Base-by-base conservation (phyloP, 1,140 invertebrate species). In the Lerema accius region DNA sequence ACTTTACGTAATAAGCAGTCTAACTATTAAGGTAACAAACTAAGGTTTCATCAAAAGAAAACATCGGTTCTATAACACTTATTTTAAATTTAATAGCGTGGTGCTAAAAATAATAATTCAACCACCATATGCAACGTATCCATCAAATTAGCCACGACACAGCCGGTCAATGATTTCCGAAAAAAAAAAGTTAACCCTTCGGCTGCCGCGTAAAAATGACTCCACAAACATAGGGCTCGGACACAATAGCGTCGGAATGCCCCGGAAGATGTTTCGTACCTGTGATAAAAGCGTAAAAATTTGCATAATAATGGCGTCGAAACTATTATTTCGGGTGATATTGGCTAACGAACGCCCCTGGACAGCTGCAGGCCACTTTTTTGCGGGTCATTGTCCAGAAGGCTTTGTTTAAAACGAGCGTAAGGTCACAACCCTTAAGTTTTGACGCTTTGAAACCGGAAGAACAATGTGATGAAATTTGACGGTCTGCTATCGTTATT, bases 261-360 rank as follows among this genome's bases (percentile, higher is more conserved):
- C 66, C 75, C 71, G 71, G 68, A 82, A 80, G 78, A 87, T 78
- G 67, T 65, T 51, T 69, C 66, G 45, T 86, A 86, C 86, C 84
- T 89, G 84, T 75, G 75, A 84, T 48, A 72, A 86, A 83, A 80
- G 74, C 71, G 70, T 75, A 65, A 53, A 71, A 62, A 87, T 89
- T 89, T 77, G 76, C 86, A 89, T 89, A 88, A 89, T 89, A 89
- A 89, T 88, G 73, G 67, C 65, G 71, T 66, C 49, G 49, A 26
- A 50, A 81, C 80, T 86, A 89, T 86, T 84, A 84, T 88, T 86
- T 85, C 73, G 62, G 72, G 78, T 55, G 43, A 73, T 84, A 84
- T 80, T 80, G 77, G 82, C 78, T 76, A 86, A 84, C 76, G 76
- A 78, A 78, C 73, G 62, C 45, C 73, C 61, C 73, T 80, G 80